Base-by-base conservation (phyloP, 53 echinoderm and acorn worm species). In the Hippasteria phrygiana region DNA sequence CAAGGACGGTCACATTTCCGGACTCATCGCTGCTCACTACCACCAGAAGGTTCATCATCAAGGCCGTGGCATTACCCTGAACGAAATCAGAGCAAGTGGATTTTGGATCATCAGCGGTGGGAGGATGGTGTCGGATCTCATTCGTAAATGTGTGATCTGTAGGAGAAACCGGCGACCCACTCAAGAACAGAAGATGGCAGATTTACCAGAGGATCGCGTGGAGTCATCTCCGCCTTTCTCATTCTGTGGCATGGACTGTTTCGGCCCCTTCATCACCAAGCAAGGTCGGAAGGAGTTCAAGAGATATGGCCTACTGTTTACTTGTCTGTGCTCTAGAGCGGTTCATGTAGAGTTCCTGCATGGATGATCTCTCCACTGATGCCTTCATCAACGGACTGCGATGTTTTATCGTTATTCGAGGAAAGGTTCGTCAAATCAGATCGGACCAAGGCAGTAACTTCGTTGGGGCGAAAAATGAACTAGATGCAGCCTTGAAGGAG, bases 361-460 rank as follows among this genome's bases (percentile, higher is more conserved):
- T 88, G 1, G 88, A 92, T 39, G 81, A 88, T 37, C 80, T 92
- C 56, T 74, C 83, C 9, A 92, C 88, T 39, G 92, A 92, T 54
- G 51, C 83, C 38, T 88, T 92, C 63, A 91, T 92, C 75, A 88
- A 88, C 40, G 92, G 74, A 12, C 69, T 92, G 62, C 51, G 91
- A 29, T 87, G 91, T 24, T 88, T 92, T 43, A 66, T 92, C n/a
- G 92, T 85, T 41, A 88, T 88, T 20, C 46, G 88, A 75, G 92
- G 89, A 64, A 55, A 71, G 62, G 92, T 92, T 24, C 88, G 75
- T 1, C 88, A 82, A 38, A 74, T 88, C 7, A 26, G 88, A 18
- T 92, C 80, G 4, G 92, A 92, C 59, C 92, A 83, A 76, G 92
- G 92, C 32, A 92, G 43, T 14, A 92, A 92, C 32, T 92, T 92